Conservation (phyloP, 2,113 vertebrate genomes). For the Ameiurus melas region DNA sequence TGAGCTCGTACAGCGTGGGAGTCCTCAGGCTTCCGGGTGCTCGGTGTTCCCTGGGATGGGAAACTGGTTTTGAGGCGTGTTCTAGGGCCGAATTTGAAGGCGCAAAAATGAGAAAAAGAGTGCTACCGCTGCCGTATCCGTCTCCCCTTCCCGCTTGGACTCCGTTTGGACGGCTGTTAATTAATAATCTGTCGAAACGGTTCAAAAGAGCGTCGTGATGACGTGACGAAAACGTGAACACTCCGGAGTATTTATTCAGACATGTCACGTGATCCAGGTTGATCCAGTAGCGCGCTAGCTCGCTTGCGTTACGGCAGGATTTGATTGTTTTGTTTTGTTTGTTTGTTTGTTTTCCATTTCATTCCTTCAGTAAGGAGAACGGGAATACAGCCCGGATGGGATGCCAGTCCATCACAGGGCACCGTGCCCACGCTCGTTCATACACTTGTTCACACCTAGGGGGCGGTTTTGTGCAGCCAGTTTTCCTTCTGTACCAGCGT, state of each 20-base stretch:
- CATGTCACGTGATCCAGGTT: background rate
- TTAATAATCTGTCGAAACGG: too few relatives aligned
- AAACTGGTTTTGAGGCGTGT: background rate
- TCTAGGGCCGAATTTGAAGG: background rate
- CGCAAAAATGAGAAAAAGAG: background rate
- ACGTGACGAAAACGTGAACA: background rate
- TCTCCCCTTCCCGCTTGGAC: background rate
- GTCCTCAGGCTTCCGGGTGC: background rate
- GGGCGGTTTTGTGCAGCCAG: background rate
- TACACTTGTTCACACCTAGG: background rate
- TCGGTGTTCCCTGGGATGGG: background rate
- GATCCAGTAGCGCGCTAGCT: background rate
- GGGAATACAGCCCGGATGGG: background rate
- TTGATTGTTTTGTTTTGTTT: too few relatives aligned
- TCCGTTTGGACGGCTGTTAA: background rate
- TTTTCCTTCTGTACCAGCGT: background rate
- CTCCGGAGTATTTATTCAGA: background rate
- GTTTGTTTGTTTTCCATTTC: background rate
- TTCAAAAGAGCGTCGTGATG: too few relatives aligned
- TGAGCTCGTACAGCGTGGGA: background rate
- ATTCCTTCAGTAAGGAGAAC: background rate
- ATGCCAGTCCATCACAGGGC: background rate
- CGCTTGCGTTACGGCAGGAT: background rate
- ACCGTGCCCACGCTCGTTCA: background rate
- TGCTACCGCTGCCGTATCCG: background rate